Conservation (phyloP, 2,113 vertebrate genomes). For the Macquaria australasica region DNA sequence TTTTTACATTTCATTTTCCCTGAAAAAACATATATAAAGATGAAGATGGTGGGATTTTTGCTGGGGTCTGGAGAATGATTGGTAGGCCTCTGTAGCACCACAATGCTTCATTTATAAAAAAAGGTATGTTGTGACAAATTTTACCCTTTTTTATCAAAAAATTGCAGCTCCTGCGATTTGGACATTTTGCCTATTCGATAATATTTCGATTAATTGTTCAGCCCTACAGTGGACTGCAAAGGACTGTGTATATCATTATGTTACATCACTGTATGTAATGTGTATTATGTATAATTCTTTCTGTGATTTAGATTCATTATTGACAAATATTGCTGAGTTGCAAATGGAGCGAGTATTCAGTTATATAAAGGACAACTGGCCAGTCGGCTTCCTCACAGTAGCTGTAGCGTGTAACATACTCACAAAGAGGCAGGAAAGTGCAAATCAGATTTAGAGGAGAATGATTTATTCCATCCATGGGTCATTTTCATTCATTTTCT, state of each 20-base stretch:
- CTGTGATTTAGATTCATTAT: not conserved
- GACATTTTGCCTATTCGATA: no score
- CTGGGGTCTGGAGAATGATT: no score
- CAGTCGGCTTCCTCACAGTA: not conserved
- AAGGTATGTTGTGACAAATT: no score
- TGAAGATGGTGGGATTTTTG: no score
- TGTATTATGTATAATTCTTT: not conserved
- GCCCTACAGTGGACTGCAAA: not conserved
- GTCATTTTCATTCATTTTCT: not conserved
- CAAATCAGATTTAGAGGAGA: no score
- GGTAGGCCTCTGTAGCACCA: no score
- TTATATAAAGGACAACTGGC: not conserved
- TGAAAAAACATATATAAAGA: no score
- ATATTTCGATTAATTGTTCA: no score
- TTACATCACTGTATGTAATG: not conserved
- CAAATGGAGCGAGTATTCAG: not conserved
- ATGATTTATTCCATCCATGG: not conserved
- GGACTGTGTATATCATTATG: not conserved
- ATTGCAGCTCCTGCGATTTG: no score
- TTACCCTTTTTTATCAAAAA: no score
- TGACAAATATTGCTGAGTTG: not conserved
- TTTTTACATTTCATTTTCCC: no score
- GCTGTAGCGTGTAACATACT: not conserved
- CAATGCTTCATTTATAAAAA: no score
- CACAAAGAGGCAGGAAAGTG: not conserved